Percentiles rank a stretch among this genome's conserved stretches.
These are phyloP conservation scores for Cryptotermes secundus DNA, from an alignment of 1,140 invertebrate genomes.

Conservation along the genomic window DNA sequence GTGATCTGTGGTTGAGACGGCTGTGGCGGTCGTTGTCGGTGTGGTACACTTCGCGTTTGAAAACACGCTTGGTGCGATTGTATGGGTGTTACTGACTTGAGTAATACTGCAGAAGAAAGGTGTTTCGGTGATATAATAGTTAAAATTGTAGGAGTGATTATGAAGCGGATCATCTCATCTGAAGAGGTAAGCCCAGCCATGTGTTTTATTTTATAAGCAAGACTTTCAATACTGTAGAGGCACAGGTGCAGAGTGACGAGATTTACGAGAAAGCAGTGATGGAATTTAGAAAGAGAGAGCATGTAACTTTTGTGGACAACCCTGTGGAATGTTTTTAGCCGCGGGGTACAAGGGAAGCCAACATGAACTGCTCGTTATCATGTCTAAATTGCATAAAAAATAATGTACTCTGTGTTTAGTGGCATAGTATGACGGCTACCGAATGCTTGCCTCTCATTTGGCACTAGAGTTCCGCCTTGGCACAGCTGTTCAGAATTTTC, in stretches of 20 bases:
- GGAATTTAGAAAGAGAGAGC: not conserved
- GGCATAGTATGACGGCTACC: not conserved
- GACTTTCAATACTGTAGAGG: not conserved
- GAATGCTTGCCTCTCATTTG: not conserved
- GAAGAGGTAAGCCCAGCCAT: not conserved
- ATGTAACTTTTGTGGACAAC: not conserved
- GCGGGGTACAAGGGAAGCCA: slow-evolving; percentile 5
- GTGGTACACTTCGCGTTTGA: not conserved
- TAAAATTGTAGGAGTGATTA: not conserved
- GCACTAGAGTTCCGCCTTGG: not conserved
- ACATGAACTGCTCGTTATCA: not conserved
- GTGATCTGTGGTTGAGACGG: not conserved
- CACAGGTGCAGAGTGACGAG: not conserved
- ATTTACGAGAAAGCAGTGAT: not conserved
- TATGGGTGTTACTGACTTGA: not conserved
- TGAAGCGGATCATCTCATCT: not conserved
- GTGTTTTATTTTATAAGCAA: not conserved
- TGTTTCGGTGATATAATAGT: not conserved
- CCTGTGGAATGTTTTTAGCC: not conserved
- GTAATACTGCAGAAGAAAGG: not conserved
- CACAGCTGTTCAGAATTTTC: not conserved
- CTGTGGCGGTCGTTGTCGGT: not conserved
- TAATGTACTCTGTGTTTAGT: not conserved
- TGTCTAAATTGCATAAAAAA: not conserved
- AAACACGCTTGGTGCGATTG: not conserved